Evolutionary conservation across 2,888 invertebrate genomes (phyloP).

Genomic region (Oscheius sp.): DNA sequence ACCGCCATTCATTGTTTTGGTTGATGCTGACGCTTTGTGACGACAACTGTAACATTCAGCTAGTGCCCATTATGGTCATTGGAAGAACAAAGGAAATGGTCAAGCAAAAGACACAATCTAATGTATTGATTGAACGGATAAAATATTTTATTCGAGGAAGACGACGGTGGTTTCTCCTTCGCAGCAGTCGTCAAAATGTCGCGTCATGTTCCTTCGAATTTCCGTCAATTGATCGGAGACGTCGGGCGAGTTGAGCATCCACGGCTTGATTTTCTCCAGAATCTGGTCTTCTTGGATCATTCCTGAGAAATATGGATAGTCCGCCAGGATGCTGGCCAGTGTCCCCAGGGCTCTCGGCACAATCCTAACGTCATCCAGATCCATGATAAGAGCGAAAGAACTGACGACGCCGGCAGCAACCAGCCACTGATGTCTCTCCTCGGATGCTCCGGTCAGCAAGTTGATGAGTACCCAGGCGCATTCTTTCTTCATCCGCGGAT

Average conservation of each 20-base stretch:
- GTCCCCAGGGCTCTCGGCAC: conserved; percentile 14
- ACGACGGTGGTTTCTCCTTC: conserved; percentile 17
- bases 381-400: background rate
- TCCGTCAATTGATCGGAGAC: background rate
- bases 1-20: conserved; percentile 26
- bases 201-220: background rate
- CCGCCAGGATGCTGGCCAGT: conserved; percentile 3
- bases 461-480: conserved; percentile 32
- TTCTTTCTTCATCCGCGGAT: conserved; percentile 27
- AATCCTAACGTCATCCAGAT: conserved; percentile 6
- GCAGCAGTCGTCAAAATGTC: background rate
- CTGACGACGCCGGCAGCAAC: conserved; percentile 14
- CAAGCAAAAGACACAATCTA: too few species aligned
- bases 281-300: conserved; percentile 6
- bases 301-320: conserved; percentile 19
- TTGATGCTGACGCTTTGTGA: conserved; percentile 29
- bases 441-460: conserved; percentile 25
- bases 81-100: background rate
- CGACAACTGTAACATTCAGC: conserved; percentile 26
- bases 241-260: background rate
- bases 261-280: conserved; percentile 7
- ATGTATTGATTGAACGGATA: too few species aligned
- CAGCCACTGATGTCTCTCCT: conserved; percentile 15
- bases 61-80: conserved; percentile 30
- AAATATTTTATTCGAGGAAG: too few species aligned